Base-by-base conservation (phyloP, 2,888 invertebrate genomes). In the Girardia tigrina region DNA sequence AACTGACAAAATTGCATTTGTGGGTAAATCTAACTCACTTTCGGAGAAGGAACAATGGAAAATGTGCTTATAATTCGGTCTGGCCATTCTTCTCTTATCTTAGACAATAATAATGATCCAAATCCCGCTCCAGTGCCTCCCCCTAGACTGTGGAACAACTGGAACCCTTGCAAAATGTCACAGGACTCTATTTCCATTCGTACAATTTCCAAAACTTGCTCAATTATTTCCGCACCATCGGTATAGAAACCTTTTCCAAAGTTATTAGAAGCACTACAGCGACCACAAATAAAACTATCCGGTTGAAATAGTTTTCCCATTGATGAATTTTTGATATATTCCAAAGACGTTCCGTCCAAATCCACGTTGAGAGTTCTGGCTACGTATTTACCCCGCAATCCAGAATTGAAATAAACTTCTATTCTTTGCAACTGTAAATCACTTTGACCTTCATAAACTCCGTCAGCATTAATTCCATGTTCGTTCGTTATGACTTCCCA, bases 301-400 rank as follows among this genome's bases (percentile, higher is more conserved):
- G 93, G 93, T 78, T 92, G 87, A 87, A 92, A 93, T 81, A 93
- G 90, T 84, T 92, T 88, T 8, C 91, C 91, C 85, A 91, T 92
- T 2, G 92, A 90, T 75, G 92, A 92, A 0, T 91, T 90, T 78
- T 92, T 88, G 78, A 94, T 92, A 0, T 91, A 91, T 85, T 94
- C 93, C 92, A 94, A 93, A 80, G 93, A 93, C 80, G 93, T 93
- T 71, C 93, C 93, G 85, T 94, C 93, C 82, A 94, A 86, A 83
- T 94, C 93, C 79, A 94, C 91, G 77, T 94, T 88, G 83, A 94
- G 90, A 76, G 82, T 82, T 77, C 75, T 14, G 12, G 75, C 76
- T 14, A 75, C 75, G 26, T 75, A 75, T 26, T 75, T 75, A 81
- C 91, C 91, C 29, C 72, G 81, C 75, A 82, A 81, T 28, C 91